Conservation (phyloP, 2,113 vertebrate species). For the Polypterus senegalus region DNA sequence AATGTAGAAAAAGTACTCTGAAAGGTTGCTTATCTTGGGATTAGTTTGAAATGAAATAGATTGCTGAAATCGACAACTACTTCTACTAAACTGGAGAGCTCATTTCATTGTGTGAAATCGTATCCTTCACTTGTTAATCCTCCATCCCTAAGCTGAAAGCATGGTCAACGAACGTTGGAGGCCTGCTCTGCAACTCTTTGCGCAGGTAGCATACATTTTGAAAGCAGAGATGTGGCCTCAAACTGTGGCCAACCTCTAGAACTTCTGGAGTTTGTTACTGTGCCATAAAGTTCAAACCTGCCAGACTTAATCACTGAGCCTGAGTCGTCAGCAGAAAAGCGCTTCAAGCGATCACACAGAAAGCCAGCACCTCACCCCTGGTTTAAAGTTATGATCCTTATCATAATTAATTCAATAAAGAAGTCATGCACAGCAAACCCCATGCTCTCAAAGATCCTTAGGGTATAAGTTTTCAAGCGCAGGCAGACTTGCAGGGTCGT, state of each 20-base stretch:
- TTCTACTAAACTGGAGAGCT: neutral
- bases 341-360: conserved; percentile 80
- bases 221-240: conserved; percentile 66
- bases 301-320: conserved; percentile 95
- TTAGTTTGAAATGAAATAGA: too few species aligned
- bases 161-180: conserved; percentile 17
- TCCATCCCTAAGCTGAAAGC: conserved; percentile 26
- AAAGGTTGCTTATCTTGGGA: too few species aligned
- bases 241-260: conserved; percentile 89
- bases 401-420: conserved; percentile 99
- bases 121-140: conserved; percentile 31
- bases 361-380: conserved; percentile 86
- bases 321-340: conserved; percentile 81
- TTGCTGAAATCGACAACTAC: too few species aligned
- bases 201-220: conserved; percentile 96
- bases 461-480: conserved; percentile 82
- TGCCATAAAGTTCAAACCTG: conserved; percentile 96
- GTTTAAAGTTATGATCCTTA: conserved; percentile 99
- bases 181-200: conserved; percentile 65
- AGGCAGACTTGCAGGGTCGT: conserved; percentile 69
- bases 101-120: conserved; percentile 36
- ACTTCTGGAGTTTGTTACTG: conserved; percentile 85
- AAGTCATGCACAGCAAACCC: conserved; percentile 94
- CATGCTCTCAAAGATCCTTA: conserved; percentile 73
- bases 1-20: too few species aligned